Evolutionary conservation across 2,113 vertebrate genomes (phyloP).

Genomic region (Triplophysa tibetana): DNA sequence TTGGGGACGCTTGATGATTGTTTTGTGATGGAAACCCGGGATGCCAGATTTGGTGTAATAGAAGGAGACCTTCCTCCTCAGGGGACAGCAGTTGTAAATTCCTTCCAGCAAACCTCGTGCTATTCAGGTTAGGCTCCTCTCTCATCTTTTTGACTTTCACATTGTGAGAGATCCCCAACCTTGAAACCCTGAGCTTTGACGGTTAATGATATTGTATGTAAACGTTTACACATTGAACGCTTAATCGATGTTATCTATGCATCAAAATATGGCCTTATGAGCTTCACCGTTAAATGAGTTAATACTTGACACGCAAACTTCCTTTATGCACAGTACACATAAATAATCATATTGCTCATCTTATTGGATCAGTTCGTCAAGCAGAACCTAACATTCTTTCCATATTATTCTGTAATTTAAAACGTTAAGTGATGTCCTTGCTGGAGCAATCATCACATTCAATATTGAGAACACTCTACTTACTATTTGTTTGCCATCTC

Average conservation of each 20-base stretch:
- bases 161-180: slow-evolving; percentile 3
- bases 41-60: slow-evolving; percentile 44
- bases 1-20: slow-evolving; percentile 37
- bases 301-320: background rate
- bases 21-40: slow-evolving; percentile 56
- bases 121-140: slow-evolving; percentile 30
- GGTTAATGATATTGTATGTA: slow-evolving; percentile 24
- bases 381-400: background rate
- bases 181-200: slow-evolving; percentile 27
- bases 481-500: slow-evolving; percentile 16
- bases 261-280: background rate
- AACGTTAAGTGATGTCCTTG: background rate
- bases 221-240: background rate
- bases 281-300: background rate
- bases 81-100: slow-evolving; percentile 62
- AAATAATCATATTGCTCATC: too few relatives aligned
- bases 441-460: slow-evolving; percentile 16
- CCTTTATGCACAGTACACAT: too few relatives aligned
- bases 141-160: slow-evolving; percentile 44
- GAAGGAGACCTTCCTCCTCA: slow-evolving; percentile 44
- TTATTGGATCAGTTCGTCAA: background rate
- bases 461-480: slow-evolving; percentile 24
- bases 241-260: background rate
- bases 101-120: slow-evolving; percentile 47
- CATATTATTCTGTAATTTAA: slow-evolving; percentile 11